Base-by-base conservation (phyloP, 2,888 invertebrate genomes). In the Nemurella pictetii region DNA sequence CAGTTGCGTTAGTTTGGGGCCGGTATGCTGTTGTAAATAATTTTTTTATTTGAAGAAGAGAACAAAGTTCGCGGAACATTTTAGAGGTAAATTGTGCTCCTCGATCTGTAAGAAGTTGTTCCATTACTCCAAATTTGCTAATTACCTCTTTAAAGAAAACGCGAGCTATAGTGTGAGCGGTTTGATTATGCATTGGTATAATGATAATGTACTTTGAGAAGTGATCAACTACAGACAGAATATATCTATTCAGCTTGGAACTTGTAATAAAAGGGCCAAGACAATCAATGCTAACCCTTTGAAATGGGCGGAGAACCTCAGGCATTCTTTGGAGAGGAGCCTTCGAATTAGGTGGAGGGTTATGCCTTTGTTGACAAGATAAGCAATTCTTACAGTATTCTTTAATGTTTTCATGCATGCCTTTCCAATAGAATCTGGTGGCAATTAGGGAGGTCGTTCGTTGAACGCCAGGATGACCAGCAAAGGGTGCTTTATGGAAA, bases 11-110 rank as follows among this genome's bases (percentile, higher is more conserved):
- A 0, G 84, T n/a, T 30, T 87, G 87, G 0, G 87, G 86, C 26
- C 87, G 86, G 84, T 88, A 87, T 0, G 85, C n/a, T 12, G 87
- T 86, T 0, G 87, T 87, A 25, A 55, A 84, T 2, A 83, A 83
- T 3, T 87, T 86, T 4, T 85, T 84, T 12, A 86, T 84, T 0
- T 84, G 75, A 85, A 85, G 86, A 0, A 27, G 0, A 27, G 84
- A 36, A 36, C 85, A 85, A 15, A 87, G 26, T 0, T 82, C 77
- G n/a, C 72, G 7, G 26, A 87, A 83, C 0, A 85, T 36, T 0
- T 81, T 29, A 9, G 85, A 55, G 0, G 36, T 75, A 75, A 88
- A 87, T 55, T 87, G 84, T 4, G 84, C 80, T 0, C 87, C 87
- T 75, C 86, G 85, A 77, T 87, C 87, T 20, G 85, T 72, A 15